Conservation (phyloP, 1,140 invertebrate genomes). For the Drosophila suzukii region DNA sequence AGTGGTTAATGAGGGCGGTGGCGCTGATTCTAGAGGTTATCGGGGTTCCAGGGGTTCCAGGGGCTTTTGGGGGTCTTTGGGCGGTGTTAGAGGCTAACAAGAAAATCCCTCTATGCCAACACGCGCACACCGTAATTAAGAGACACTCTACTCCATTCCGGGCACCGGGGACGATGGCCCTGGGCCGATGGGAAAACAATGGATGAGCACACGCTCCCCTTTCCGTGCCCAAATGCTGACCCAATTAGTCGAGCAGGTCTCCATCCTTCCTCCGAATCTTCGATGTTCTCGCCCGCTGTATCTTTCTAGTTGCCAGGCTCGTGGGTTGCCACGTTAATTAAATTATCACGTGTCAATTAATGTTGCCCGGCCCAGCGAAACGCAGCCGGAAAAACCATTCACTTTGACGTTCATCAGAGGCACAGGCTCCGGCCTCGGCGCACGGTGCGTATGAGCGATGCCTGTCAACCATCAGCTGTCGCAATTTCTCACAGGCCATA, state of each 20-base stretch:
- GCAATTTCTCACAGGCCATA: conserved; percentile 47
- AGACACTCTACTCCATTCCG: conserved; percentile 66
- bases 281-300: conserved; percentile 36
- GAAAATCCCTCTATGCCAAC: conserved; percentile 78
- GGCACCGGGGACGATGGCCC: conserved; percentile 43
- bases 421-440: background rate
- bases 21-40: conserved; percentile 11
- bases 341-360: conserved; percentile 82
- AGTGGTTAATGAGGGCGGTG: conserved; percentile 44
- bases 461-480: conserved; percentile 57
- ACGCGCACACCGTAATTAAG: conserved; percentile 79
- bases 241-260: conserved; percentile 57
- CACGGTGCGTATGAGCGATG: conserved; percentile 68
- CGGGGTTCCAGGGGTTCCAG: conserved; percentile 16
- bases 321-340: conserved; percentile 71
- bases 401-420: conserved; percentile 45
- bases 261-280: conserved; percentile 40
- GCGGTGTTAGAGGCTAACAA: conserved; percentile 58
- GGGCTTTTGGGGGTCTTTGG: no score
- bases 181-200: conserved; percentile 55
- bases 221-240: conserved; percentile 50
- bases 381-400: conserved; percentile 50
- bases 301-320: conserved; percentile 60
- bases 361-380: conserved; percentile 51
- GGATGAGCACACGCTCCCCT: conserved; percentile 41